Conservation (phyloP, 2,888 invertebrate species). For the Parthenolecanium corni region DNA sequence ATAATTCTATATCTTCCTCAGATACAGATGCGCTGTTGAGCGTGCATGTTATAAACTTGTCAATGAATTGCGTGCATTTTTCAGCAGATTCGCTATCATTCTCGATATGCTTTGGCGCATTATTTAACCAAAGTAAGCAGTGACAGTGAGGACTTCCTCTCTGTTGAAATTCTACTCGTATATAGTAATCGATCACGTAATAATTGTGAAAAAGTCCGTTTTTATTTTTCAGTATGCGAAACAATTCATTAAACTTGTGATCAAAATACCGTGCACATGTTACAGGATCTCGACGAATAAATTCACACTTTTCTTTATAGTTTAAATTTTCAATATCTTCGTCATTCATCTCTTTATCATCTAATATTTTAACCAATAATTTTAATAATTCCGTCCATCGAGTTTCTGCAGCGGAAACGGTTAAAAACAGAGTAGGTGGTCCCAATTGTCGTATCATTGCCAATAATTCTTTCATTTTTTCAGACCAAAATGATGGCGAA, state of each 20-base stretch:
- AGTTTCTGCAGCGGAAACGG: slow-evolving; percentile 31
- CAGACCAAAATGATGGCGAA: not conserved
- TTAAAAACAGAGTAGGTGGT: slow-evolving; percentile 31
- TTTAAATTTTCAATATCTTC: not conserved
- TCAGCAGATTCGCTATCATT: slow-evolving; percentile 8
- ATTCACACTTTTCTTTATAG: slow-evolving; percentile 21
- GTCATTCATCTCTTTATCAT: not conserved
- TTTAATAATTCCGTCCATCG: slow-evolving; percentile 30
- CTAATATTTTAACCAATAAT: slow-evolving; percentile 28
- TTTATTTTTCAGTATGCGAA: slow-evolving; percentile 21
- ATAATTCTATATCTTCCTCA: no score
- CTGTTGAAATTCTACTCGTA: slow-evolving; percentile 31
- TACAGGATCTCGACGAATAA: slow-evolving; percentile 32
- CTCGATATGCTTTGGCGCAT: slow-evolving; percentile 28
- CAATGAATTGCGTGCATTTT: slow-evolving; percentile 1
- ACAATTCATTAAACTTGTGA: slow-evolving; percentile 19
- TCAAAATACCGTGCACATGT: slow-evolving; percentile 33
- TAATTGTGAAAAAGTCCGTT: slow-evolving; percentile 27
- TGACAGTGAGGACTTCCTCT: slow-evolving; percentile 31
- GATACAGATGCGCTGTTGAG: not conserved
- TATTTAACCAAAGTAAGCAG: slow-evolving; percentile 30
- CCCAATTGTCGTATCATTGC: slow-evolving; percentile 32
- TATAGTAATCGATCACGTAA: slow-evolving; percentile 28
- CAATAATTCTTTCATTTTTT: slow-evolving; percentile 29
- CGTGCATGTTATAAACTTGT: slow-evolving; percentile 8